phyloP scores from a whole-genome alignment of 1,140 invertebrate species.

The Galleria mellonella region DNA sequence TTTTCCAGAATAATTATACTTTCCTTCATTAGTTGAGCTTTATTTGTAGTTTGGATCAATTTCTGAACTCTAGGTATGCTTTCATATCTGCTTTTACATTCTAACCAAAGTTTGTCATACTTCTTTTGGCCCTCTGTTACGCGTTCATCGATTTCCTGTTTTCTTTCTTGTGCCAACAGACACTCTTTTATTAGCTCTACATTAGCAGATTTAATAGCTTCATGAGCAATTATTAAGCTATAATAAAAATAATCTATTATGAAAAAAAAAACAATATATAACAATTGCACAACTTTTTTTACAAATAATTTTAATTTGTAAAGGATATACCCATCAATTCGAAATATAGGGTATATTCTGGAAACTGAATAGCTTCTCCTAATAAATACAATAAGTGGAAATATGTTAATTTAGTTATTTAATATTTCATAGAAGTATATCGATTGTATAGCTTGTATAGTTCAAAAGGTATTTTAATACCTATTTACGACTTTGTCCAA shows the following conservation, averaged over 20 bases:
- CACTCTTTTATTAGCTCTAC: constrained; percentile 47
- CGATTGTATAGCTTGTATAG: no score
- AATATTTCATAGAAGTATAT: no score
- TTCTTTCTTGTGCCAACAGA: constrained; percentile 34
- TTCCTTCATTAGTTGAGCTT: constrained; percentile 17
- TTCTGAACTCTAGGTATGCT: constrained; percentile 43
- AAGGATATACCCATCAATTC: no score
- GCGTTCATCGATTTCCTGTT: constrained; percentile 24
- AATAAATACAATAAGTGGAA: no score
- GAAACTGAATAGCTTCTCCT: no score
- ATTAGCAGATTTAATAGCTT: constrained; percentile 44
- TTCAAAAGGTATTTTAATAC: no score
- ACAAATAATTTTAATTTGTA: no score
- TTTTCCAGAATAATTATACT: constrained; percentile 23
- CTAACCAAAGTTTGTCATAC: constrained; percentile 47
- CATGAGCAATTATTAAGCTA: constrained; percentile 15
- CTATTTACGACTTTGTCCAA: no score
- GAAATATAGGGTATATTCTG: no score
- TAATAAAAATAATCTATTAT: background rate
- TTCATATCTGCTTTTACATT: constrained; percentile 41
- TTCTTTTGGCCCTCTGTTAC: constrained; percentile 34
- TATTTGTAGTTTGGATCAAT: constrained; percentile 22
- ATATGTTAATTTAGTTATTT: no score
- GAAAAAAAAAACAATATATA: no score
- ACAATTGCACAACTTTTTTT: no score